A percentile compares a stretch with the other conserved stretches of the same genome.
phyloP scores from a whole-genome alignment of 2,113 vertebrate species.

The Muscicapa adusta region DNA sequence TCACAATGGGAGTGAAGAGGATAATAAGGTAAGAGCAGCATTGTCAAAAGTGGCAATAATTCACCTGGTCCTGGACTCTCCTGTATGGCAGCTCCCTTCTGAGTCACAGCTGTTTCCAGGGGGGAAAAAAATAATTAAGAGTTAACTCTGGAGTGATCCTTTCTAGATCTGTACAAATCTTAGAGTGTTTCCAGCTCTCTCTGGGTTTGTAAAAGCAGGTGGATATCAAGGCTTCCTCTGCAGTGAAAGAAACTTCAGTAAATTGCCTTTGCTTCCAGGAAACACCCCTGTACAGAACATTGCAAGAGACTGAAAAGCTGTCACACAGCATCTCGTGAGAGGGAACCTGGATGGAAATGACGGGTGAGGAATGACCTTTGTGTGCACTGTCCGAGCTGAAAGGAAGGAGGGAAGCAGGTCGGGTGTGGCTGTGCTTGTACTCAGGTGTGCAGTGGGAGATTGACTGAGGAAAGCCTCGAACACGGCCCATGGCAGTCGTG shows the following conservation, averaged over 20 bases:
- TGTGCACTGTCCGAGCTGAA: background rate
- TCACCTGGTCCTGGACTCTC: background rate
- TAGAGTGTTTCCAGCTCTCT: background rate
- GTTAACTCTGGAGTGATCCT: background rate
- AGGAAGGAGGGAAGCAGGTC: background rate
- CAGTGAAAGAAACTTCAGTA: background rate
- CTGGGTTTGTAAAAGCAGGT: background rate
- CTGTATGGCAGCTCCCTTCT: background rate
- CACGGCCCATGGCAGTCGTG: background rate
- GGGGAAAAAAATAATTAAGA: no score
- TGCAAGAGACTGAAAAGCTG: background rate
- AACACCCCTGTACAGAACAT: background rate
- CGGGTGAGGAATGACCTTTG: background rate
- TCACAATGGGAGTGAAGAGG: fast-evolving
- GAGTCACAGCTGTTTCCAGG: background rate
- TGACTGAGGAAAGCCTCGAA: background rate
- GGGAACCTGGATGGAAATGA: background rate
- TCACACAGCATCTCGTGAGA: background rate
- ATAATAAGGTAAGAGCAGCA: background rate
- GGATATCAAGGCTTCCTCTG: background rate
- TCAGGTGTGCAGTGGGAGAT: fast-evolving
- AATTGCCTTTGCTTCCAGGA: background rate
- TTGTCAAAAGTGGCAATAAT: background rate
- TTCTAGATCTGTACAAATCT: background rate
- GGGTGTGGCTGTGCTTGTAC: no score